Conservation (phyloP, 2,888 invertebrate genomes). For the Amiota minor region DNA sequence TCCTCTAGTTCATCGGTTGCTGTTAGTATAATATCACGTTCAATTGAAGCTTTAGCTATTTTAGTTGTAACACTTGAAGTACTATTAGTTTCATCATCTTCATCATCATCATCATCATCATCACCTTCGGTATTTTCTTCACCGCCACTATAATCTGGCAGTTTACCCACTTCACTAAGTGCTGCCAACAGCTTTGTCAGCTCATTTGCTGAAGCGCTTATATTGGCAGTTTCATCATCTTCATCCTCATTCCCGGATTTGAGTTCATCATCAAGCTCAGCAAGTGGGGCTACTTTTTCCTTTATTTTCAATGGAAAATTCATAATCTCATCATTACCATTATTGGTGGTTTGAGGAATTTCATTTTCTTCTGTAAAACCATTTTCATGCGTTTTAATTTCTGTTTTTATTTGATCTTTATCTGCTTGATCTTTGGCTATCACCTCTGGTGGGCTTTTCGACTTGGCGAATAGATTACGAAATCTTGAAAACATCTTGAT, state of each 20-base stretch:
- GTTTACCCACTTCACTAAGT: slow-evolving; percentile 46
- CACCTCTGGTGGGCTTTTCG: slow-evolving; percentile 46
- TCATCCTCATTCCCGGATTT: slow-evolving; percentile 18
- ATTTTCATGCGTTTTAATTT: slow-evolving; percentile 10
- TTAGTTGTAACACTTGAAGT: slow-evolving; percentile 57
- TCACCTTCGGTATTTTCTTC: slow-evolving; percentile 26
- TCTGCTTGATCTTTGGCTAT: slow-evolving; percentile 20
- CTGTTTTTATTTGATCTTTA: slow-evolving; percentile 2
- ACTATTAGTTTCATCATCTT: slow-evolving; percentile 57
- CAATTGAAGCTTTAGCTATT: slow-evolving; percentile 59
- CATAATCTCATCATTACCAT: too few species aligned
- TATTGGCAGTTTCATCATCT: background rate
- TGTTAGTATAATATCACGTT: slow-evolving; percentile 54
- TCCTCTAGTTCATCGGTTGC: slow-evolving; percentile 40
- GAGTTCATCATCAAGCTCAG: slow-evolving; percentile 55
- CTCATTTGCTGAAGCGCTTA: slow-evolving; percentile 50
- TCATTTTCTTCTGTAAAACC: slow-evolving; percentile 36
- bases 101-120: slow-evolving; percentile 39
- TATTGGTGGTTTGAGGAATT: background rate
- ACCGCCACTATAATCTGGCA: slow-evolving; percentile 49
- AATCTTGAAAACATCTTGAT: slow-evolving; percentile 69
- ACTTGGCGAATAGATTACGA: slow-evolving; percentile 68
- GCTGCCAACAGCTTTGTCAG: slow-evolving; percentile 48
- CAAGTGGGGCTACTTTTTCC: slow-evolving; percentile 45
- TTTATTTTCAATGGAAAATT: too few species aligned